phyloP scores from a whole-genome alignment of 2,113 vertebrate genomes.

The Poeciliopsis turrubarensis region DNA sequence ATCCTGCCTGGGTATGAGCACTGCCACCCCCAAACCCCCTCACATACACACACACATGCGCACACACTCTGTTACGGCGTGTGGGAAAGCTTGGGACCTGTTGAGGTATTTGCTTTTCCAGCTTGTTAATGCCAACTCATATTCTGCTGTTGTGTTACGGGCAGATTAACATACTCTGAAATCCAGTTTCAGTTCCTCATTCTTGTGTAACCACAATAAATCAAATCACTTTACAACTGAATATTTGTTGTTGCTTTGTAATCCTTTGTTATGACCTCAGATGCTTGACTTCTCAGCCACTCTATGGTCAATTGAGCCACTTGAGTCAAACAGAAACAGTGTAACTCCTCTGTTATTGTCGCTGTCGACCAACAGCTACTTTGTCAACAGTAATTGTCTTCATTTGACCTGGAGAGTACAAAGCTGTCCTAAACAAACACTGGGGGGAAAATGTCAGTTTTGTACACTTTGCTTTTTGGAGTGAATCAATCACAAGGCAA shows the following conservation, averaged over 20 bases:
- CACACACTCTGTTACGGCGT: not conserved
- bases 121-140: not conserved
- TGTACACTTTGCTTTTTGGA: too few relatives aligned
- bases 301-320: slow-evolving; percentile 58
- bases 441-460: not conserved
- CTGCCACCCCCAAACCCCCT: not conserved
- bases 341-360: slow-evolving; percentile 40
- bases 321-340: slow-evolving; percentile 62
- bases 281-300: slow-evolving; percentile 46
- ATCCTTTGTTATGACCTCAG: slow-evolving; percentile 75
- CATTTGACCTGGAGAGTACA: not conserved
- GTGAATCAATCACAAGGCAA: too few relatives aligned
- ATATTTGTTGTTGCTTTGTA: slow-evolving; percentile 71
- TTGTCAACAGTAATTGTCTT: not conserved
- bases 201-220: slow-evolving; percentile 22
- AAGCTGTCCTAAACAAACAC: not conserved
- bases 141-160: not conserved
- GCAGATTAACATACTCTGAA: not conserved
- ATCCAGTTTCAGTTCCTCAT: not conserved
- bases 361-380: not conserved
- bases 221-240: slow-evolving; percentile 27
- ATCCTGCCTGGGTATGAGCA: slow-evolving; percentile 31
- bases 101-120: not conserved
- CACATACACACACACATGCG: too few relatives aligned
- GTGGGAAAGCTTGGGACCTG: slow-evolving; percentile 45